A percentile compares a stretch with the other conserved stretches of the same genome.
These are phyloP conservation scores for Yponomeuta cagnagella DNA, from an alignment of 2,888 invertebrate species.

Conservation along the genomic window DNA sequence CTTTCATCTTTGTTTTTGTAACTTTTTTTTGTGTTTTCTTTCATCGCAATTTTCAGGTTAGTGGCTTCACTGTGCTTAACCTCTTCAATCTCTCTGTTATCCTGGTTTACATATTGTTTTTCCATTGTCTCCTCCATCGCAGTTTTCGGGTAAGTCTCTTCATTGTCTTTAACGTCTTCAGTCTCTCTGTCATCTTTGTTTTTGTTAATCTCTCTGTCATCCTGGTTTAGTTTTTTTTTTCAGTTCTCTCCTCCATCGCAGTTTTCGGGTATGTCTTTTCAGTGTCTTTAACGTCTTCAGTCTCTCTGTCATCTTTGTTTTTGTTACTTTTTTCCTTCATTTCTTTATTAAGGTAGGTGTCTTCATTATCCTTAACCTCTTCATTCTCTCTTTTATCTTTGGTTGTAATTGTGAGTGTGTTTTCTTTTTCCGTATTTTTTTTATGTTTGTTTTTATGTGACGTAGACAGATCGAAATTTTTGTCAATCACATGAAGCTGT, in stretches of 20 bases:
- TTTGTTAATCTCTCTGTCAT: background rate
- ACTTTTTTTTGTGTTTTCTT: background rate
- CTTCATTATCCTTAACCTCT: constrained; percentile 1
- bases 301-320: too few species aligned
- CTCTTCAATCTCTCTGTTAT: background rate
- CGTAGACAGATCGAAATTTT: background rate
- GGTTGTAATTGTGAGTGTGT: constrained; percentile 3
- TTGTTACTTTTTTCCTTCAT: too few species aligned
- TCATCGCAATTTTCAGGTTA: constrained; percentile 6
- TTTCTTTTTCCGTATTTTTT: constrained; percentile 4
- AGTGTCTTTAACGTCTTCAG: too few species aligned
- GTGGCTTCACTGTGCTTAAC: constrained; percentile 4
- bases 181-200: too few species aligned
- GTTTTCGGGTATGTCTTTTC: background rate
- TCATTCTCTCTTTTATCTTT: background rate
- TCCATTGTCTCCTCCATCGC: constrained; percentile 2
- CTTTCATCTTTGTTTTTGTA: constrained; percentile 4
- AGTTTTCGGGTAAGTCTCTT: constrained; percentile 5
- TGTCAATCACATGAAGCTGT: constrained; percentile 4
- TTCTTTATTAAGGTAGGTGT: background rate
- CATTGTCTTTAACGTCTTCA: background rate
- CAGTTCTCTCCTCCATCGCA: constrained; percentile 5
- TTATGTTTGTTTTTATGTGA: constrained; percentile 4
- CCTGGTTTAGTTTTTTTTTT: background rate
- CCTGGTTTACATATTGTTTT: background rate